A percentile compares a stretch with the other conserved stretches of the same genome.
These are phyloP conservation scores for Chymomyza amoena DNA, from an alignment of 2,888 invertebrate genomes.

Conservation along the genomic window DNA sequence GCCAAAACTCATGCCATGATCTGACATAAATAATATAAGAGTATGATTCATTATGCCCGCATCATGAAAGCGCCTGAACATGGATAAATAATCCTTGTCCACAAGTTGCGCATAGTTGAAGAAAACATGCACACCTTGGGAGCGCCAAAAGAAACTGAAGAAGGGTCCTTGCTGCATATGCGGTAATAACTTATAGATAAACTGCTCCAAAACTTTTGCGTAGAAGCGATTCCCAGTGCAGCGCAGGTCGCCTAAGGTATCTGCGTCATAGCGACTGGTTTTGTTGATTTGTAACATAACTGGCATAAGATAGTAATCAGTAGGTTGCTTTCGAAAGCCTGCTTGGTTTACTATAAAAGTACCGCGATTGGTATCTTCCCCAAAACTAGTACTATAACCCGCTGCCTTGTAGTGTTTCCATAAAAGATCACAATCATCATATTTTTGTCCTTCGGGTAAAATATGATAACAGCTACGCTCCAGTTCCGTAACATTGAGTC, in stretches of 20 bases:
- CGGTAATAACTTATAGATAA: constrained; percentile 82
- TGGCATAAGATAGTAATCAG: constrained; percentile 89
- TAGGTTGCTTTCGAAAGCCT: constrained; percentile 87
- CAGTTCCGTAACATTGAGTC: constrained; percentile 83
- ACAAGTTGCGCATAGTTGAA: constrained; percentile 87
- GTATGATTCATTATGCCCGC: constrained; percentile 81
- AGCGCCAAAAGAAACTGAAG: constrained; percentile 90
- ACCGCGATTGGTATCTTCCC: constrained; percentile 90
- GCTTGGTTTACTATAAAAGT: constrained; percentile 86
- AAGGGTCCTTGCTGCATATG: constrained; percentile 82
- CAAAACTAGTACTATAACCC: constrained; percentile 86
- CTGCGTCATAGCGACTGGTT: constrained; percentile 69
- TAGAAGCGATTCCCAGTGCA: neutral
- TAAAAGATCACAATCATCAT: constrained; percentile 87
- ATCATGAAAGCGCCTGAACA: constrained; percentile 49
- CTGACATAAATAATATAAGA: constrained; percentile 86
- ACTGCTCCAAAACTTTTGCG: constrained; percentile 82
- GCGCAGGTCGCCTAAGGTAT: constrained; percentile 5
- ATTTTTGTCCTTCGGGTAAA: too few relatives aligned
- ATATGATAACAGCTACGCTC: constrained; percentile 82
- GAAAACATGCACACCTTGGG: constrained; percentile 89
- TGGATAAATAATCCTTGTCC: constrained; percentile 79
- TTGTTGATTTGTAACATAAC: constrained; percentile 84
- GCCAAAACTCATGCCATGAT: constrained; percentile 93
- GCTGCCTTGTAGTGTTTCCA: constrained; percentile 87